phyloP scores from a whole-genome alignment of 2,113 vertebrate genomes.

The Rhynchomys soricoides region DNA sequence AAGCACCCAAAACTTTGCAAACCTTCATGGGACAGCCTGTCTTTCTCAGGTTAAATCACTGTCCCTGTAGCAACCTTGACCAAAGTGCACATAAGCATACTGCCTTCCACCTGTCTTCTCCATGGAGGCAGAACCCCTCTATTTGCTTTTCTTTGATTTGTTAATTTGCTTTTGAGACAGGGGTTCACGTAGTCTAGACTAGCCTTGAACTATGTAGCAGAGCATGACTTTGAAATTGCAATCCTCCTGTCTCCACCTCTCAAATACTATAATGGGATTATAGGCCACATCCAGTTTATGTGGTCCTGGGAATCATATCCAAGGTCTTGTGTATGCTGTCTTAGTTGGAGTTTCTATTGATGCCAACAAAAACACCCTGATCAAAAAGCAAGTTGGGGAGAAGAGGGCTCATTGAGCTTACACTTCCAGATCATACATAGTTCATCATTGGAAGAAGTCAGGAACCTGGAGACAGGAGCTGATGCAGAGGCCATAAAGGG shows the following conservation, averaged over 20 bases:
- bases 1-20: background rate
- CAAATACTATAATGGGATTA: background rate
- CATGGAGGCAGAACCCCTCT: background rate
- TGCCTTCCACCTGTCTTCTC: background rate
- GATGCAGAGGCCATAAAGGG: background rate
- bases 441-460: background rate
- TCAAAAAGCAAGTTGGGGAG: background rate
- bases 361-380: background rate
- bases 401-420: background rate
- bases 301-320: too few species aligned
- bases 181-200: background rate
- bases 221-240: background rate
- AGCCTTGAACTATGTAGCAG: background rate
- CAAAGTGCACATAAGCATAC: background rate
- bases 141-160: background rate
- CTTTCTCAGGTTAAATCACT: background rate
- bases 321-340: background rate
- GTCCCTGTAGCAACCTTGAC: background rate
- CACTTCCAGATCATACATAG: background rate
- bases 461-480: background rate
- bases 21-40: background rate
- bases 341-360: background rate
- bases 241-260: background rate
- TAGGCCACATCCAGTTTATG: background rate
- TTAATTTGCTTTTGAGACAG: background rate